These are phyloP conservation scores for Panthera tigris DNA, from an alignment of 2,113 vertebrate species.

Conservation along the genomic window DNA sequence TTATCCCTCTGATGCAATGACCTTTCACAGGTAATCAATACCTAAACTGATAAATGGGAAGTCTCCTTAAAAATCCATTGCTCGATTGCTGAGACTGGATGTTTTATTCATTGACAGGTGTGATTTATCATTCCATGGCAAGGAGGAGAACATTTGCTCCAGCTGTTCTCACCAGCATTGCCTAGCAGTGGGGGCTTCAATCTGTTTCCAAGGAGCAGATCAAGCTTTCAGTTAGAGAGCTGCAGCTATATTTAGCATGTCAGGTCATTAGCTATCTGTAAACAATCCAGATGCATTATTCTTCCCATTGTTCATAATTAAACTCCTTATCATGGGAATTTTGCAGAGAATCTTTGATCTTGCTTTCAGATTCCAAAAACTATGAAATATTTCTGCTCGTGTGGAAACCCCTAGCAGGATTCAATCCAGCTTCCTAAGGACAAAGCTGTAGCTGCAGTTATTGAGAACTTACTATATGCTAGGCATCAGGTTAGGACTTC, in stretches of 20 bases:
- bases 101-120: slow-evolving; percentile 79
- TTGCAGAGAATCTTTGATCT: slow-evolving; percentile 52
- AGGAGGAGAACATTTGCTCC: slow-evolving; percentile 75
- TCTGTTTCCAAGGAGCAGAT: slow-evolving; percentile 72
- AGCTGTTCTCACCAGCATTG: slow-evolving; percentile 73
- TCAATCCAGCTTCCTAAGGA: not conserved
- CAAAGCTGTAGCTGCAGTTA: not conserved
- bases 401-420: not conserved
- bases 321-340: slow-evolving; percentile 67
- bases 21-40: slow-evolving; percentile 83
- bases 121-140: slow-evolving; percentile 81
- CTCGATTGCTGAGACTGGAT: slow-evolving; percentile 78
- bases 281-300: slow-evolving; percentile 76
- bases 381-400: not conserved
- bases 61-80: slow-evolving; percentile 82
- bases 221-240: slow-evolving; percentile 27
- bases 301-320: slow-evolving; percentile 79
- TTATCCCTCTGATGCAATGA: slow-evolving; percentile 77
- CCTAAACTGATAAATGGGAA: slow-evolving; percentile 82
- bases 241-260: slow-evolving; percentile 76
- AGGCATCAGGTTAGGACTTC: not conserved
- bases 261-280: slow-evolving; percentile 75
- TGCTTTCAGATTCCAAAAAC: slow-evolving; percentile 9
- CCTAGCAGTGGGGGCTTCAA: not conserved
- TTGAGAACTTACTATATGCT: not conserved